phyloP scores from a whole-genome alignment of 2,113 vertebrate species.

The Salvelinus namaycush region DNA sequence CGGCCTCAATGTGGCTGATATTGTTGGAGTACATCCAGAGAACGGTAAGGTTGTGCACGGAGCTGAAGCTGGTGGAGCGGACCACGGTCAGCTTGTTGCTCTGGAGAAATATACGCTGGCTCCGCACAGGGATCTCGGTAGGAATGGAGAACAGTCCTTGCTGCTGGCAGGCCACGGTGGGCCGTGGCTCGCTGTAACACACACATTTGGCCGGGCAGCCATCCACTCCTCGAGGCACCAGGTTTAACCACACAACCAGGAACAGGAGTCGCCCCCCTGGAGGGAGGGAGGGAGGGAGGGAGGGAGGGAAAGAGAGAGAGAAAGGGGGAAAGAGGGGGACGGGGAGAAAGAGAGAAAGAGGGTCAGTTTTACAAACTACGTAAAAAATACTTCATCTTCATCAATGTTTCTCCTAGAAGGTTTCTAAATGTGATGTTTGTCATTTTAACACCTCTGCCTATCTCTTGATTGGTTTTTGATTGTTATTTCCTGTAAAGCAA shows the following conservation, averaged over 20 bases:
- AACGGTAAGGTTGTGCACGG: conserved; percentile 90
- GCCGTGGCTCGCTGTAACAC: conserved; percentile 93
- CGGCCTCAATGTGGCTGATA: conserved; percentile 88
- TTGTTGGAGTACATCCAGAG: conserved; percentile 97
- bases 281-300: conserved; percentile 19
- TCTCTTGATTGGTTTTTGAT: too few relatives aligned
- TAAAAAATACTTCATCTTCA: not conserved
- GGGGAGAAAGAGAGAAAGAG: not conserved
- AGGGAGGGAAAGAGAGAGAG: too few relatives aligned
- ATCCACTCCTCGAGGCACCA: conserved; percentile 77
- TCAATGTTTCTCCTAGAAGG: not conserved
- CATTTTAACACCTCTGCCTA: too few relatives aligned
- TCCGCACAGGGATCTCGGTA: conserved; percentile 86
- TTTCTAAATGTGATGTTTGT: not conserved
- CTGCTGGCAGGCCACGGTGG: conserved; percentile 94
- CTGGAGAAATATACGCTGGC: conserved; percentile 95
- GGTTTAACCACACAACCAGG: conserved; percentile 90
- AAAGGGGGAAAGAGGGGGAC: too few relatives aligned
- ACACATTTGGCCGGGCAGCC: conserved; percentile 91
- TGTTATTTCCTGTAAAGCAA: too few relatives aligned
- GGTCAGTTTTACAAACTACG: not conserved
- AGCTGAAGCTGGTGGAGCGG: conserved; percentile 88
- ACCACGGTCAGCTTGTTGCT: conserved; percentile 91
- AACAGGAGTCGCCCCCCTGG: conserved; percentile 90
- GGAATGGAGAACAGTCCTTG: conserved; percentile 92